Percentiles rank a stretch among this genome's conserved stretches.
Conservation (phyloP, 2,888 invertebrate species). For the Hemaris fuciformis region DNA sequence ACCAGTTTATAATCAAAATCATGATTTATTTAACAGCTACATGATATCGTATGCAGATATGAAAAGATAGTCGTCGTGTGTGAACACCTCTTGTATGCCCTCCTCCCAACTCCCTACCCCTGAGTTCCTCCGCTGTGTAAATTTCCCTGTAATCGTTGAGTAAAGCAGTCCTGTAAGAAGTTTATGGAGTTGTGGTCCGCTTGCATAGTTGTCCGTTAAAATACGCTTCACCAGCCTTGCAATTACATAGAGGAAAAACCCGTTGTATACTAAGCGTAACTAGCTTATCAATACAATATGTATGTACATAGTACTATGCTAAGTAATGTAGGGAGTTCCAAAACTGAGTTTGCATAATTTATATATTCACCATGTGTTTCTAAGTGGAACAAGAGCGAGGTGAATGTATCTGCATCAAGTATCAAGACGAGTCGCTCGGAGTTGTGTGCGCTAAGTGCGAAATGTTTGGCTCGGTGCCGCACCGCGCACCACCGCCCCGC, state of each 20-base stretch:
- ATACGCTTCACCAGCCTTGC: not conserved
- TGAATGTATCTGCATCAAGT: too few species aligned
- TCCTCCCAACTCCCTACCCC: not conserved
- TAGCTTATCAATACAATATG: not conserved
- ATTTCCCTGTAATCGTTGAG: not conserved
- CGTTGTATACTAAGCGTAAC: not conserved
- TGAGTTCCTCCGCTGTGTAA: not conserved
- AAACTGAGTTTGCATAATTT: not conserved
- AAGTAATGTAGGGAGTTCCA: not conserved
- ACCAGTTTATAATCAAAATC: not conserved
- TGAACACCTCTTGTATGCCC: not conserved
- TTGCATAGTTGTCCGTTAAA: not conserved
- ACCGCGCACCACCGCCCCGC: not conserved
- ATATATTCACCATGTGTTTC: not conserved
- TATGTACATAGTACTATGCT: not conserved
- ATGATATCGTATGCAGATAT: not conserved
- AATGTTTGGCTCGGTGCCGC: conserved; percentile 36
- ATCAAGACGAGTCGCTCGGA: conserved; percentile 32
- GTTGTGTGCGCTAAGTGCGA: conserved; percentile 43
- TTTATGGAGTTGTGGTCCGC: not conserved
- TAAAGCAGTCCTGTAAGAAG: not conserved
- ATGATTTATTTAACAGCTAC: not conserved
- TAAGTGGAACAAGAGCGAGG: not conserved
- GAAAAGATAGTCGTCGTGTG: not conserved
- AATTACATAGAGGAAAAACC: not conserved